Percentiles rank a stretch among this genome's conserved stretches.
phyloP scores from a whole-genome alignment of 2,797 vertebrate genomes.

The Toxotes lorentzi region DNA sequence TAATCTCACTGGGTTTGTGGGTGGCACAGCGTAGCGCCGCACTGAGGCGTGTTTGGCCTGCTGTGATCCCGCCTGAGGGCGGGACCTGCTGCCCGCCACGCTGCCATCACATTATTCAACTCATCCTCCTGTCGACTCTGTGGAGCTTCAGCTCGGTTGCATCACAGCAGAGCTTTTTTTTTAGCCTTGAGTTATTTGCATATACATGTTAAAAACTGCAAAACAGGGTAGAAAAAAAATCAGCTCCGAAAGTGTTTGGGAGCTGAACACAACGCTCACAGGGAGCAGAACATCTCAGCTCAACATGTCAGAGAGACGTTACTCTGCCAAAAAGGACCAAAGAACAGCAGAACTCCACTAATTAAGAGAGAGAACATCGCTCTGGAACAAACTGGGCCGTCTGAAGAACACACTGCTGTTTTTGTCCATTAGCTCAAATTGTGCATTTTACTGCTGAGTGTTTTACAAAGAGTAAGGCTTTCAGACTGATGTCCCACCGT shows the following conservation, averaged over 20 bases:
- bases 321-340: background rate
- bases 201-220: background rate
- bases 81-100: constrained; percentile 8
- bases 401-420: background rate
- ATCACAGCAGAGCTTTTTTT: background rate
- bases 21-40: background rate
- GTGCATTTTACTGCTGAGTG: background rate
- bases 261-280: background rate
- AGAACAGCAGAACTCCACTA: background rate
- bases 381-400: background rate
- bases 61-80: constrained; percentile 12
- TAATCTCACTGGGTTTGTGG: constrained; percentile 14
- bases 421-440: background rate
- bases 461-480: constrained; percentile 6
- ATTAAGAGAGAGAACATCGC: background rate
- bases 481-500: background rate
- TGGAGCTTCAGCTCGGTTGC: constrained; percentile 12
- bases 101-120: constrained; percentile 13
- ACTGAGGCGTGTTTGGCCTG: background rate
- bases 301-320: background rate
- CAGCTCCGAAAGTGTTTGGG: background rate
- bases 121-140: background rate
- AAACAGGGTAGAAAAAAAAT: background rate
- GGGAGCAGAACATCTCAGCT: background rate
- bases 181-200: background rate